Percentiles rank a stretch among this genome's conserved stretches.
These are phyloP conservation scores for Himantopus leucocephalus DNA, from an alignment of 2,113 vertebrate species.

Conservation along the genomic window DNA sequence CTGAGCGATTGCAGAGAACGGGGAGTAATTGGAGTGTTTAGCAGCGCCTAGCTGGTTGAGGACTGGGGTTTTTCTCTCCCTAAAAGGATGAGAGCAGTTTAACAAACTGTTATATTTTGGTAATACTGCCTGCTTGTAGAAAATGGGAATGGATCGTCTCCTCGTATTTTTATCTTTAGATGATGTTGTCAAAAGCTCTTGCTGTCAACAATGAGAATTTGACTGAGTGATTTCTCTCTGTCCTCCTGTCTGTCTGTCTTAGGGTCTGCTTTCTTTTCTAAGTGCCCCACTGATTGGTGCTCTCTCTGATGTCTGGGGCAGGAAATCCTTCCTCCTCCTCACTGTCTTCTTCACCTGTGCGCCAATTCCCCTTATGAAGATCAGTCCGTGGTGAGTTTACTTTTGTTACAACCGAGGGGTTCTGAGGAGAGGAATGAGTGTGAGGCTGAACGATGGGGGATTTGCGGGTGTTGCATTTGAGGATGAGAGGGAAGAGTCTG, in stretches of 20 bases:
- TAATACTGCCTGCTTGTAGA: neutral
- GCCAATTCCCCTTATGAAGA: slow-evolving; percentile 95
- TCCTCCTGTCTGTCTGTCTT: neutral
- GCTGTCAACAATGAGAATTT: neutral
- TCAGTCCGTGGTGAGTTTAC: slow-evolving; percentile 89
- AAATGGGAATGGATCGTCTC: neutral
- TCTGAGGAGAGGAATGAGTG: neutral
- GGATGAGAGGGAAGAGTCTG: neutral
- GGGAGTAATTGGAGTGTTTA: neutral
- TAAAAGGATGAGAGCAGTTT: neutral
- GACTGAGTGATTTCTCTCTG: neutral
- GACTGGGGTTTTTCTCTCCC: neutral
- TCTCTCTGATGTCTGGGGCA: slow-evolving; percentile 94
- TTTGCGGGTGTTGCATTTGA: neutral
- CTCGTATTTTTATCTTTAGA: neutral
- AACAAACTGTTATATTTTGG: neutral
- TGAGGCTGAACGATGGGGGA: accelerated
- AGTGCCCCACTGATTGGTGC: slow-evolving; percentile 95
- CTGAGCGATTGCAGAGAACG: neutral
- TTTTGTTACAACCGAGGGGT: neutral
- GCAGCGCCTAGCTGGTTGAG: accelerated
- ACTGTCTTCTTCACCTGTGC: slow-evolving; percentile 98
- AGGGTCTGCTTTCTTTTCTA: slow-evolving; percentile 95
- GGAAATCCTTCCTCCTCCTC: slow-evolving; percentile 94
- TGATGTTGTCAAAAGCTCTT: neutral